phyloP scores from a whole-genome alignment of 2,888 invertebrate genomes.

The Bugula neritina region DNA sequence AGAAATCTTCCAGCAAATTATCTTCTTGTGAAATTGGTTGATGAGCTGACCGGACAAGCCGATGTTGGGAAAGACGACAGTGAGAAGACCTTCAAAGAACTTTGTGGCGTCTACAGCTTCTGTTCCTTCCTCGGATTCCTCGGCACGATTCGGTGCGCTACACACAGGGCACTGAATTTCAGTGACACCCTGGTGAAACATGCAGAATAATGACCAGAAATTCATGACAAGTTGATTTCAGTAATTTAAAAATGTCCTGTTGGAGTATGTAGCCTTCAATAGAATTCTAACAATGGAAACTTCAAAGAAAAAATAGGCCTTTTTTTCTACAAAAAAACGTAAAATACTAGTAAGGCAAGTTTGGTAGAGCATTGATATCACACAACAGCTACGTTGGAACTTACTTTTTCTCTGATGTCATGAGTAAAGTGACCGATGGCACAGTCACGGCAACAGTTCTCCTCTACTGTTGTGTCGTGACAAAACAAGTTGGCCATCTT shows the following conservation, averaged over 20 bases:
- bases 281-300: no score
- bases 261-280: no score
- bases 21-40: not conserved
- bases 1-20: not conserved
- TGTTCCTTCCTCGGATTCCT: not conserved
- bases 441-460: not conserved
- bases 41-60: not conserved
- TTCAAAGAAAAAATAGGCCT: no score
- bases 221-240: no score
- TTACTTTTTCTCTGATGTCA: not conserved
- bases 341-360: no score
- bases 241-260: no score
- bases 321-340: no score
- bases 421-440: not conserved
- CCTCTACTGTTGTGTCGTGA: not conserved
- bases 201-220: no score
- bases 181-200: not conserved
- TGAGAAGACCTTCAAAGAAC: conserved; percentile 22
- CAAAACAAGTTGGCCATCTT: conserved; percentile 6
- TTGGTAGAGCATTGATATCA: no score
- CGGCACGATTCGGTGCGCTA: no score
- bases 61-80: conserved; percentile 10
- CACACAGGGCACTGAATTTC: not conserved
- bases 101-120: not conserved
- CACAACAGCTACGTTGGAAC: no score